Evolutionary conservation across 2,888 invertebrate genomes (phyloP), one percentile per base, ranked within the genome.

Genomic region (Lapara coniferarum): DNA sequence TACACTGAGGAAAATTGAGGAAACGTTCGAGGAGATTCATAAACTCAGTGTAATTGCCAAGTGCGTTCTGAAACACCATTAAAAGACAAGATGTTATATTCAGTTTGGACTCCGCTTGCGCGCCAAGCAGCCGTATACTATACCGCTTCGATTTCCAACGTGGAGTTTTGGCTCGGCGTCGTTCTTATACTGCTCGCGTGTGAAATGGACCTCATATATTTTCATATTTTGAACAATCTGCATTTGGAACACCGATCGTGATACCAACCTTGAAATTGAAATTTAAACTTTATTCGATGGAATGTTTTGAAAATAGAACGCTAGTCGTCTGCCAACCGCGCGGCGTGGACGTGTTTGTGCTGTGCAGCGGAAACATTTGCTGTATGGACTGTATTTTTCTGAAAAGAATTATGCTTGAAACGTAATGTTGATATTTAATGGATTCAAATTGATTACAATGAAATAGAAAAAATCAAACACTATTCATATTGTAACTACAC

Each of bases 171-270:
- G 94, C 78, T 90, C 55, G 93, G 93, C 10, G 85, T 86, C 0
- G 70, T 94, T 2, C 74, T 94, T 55, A 86, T 94, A 71, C 66
- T 94, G 0, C 75, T 92, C 74, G 94, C 94, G 67, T 94, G 93
- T 81, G 94, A 94, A 86, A 85, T 94, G 87, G 93, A 94, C 83
- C 74, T 94, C 16, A 85, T 94, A 70, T 94, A 90, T 74, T 94
- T 93, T 71, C 93, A 92, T 63, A 75, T 82, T 57, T 55, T 70
- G 16, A 63, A 70, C 57, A 70, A 58, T 74, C 37, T 77, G 72
- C 68, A 73, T 68, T 66, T 55, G 53, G 56, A 72, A 71, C 59
- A 69, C 68, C 69, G 67, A 19, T 66, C 66, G 44, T 57, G 66
- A 66, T 51, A n/a, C 56, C 49, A 74, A 77, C 82, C 79, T 82